These are phyloP conservation scores for Papilio polyxenes DNA, from an alignment of 1,140 invertebrate species.

Conservation along the genomic window DNA sequence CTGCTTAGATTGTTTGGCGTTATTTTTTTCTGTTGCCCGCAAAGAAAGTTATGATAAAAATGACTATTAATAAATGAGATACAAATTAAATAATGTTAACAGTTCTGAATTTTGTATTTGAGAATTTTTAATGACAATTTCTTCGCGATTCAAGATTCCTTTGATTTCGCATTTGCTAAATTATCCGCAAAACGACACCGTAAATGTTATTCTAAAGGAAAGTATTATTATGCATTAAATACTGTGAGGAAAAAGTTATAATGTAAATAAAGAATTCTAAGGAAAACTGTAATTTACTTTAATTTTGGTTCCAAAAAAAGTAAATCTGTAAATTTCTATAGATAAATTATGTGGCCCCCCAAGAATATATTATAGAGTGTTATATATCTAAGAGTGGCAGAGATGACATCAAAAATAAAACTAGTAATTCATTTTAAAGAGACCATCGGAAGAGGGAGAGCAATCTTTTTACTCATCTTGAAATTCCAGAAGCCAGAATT, in stretches of 20 bases:
- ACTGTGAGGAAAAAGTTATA: neutral
- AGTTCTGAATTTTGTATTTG: neutral
- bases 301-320: neutral
- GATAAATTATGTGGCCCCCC: neutral
- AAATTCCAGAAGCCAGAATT: no score
- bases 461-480: no score
- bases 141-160: neutral
- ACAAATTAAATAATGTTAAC: neutral
- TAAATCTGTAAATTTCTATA: neutral
- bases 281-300: neutral
- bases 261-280: slow-evolving; percentile 10
- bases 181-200: neutral
- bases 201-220: slow-evolving; percentile 5
- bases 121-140: neutral
- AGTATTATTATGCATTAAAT: neutral
- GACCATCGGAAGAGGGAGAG: no score
- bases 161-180: no score
- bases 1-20: neutral
- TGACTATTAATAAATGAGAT: neutral
- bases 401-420: no score
- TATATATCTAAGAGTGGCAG: no score
- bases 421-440: no score
- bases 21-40: neutral
- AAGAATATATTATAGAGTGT: no score
- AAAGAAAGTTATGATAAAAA: neutral